Evolutionary conservation across 2,888 invertebrate genomes (phyloP).

Genomic region (Metellina segmentata): DNA sequence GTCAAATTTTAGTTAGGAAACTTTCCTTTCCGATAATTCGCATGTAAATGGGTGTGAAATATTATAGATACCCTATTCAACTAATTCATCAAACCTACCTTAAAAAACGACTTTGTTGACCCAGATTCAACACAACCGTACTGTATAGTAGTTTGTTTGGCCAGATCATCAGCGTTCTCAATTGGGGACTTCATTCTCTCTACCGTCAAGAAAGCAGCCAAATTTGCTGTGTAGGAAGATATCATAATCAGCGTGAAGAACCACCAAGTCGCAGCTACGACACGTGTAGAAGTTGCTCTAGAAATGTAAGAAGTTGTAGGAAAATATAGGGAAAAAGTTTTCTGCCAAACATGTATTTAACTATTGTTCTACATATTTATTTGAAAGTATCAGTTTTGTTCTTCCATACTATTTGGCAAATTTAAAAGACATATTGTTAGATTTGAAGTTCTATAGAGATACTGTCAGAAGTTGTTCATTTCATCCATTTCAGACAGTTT

Average conservation of each 20-base stretch:
- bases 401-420: not conserved
- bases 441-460: too few species aligned
- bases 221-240: constrained; percentile 96
- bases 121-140: constrained; percentile 96
- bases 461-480: too few species aligned
- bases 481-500: too few species aligned
- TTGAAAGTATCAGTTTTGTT: not conserved
- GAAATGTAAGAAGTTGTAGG: constrained; percentile 78
- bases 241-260: constrained; percentile 97
- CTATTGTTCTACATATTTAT: not conserved
- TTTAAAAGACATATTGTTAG: too few species aligned
- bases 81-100: constrained; percentile 84
- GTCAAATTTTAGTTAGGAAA: too few species aligned
- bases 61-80: too few species aligned
- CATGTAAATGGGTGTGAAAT: too few species aligned
- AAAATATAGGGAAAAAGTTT: not conserved
- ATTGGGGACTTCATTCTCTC: constrained; percentile 88
- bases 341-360: not conserved
- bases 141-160: constrained; percentile 97
- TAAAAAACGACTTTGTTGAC: constrained; percentile 96
- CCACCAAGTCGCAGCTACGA: constrained; percentile 95
- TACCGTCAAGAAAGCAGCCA: constrained; percentile 96
- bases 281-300: constrained; percentile 92
- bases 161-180: constrained; percentile 96
- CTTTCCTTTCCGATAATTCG: too few species aligned